Evolutionary conservation across 2,113 vertebrate genomes (phyloP).

Genomic region (Tretioscincus oriximinensis): DNA sequence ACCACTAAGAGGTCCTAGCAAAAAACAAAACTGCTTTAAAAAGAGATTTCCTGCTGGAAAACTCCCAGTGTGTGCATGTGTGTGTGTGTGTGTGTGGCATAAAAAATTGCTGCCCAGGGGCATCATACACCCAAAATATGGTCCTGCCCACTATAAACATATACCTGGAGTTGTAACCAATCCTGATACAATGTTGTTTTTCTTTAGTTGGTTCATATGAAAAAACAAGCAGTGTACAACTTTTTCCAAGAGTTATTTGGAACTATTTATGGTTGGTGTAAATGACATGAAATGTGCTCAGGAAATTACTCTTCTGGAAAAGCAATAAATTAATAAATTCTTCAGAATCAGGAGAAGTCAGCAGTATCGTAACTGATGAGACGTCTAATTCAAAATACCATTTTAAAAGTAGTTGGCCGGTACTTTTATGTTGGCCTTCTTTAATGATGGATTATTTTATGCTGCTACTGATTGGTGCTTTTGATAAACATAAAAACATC

Average conservation of each 20-base stretch:
- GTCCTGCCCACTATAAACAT: background rate
- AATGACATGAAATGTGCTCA: conserved; percentile 15
- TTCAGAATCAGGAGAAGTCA: background rate
- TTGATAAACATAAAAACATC: background rate
- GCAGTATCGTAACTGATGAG: conserved; percentile 14
- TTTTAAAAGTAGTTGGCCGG: background rate
- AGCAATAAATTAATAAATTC: conserved; percentile 1
- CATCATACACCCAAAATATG: too few species aligned
- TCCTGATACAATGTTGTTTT: background rate
- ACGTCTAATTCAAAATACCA: background rate
- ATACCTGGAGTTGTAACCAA: background rate
- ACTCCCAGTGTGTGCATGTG: too few species aligned
- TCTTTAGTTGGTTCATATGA: background rate
- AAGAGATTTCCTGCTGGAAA: too few species aligned
- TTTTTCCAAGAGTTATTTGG: background rate
- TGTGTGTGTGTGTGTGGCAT: too few species aligned
- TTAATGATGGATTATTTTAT: conserved; percentile 20
- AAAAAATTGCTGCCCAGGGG: too few species aligned
- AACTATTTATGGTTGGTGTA: conserved; percentile 30
- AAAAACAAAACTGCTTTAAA: too few species aligned
- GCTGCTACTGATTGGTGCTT: background rate
- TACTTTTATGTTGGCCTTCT: conserved; percentile 15
- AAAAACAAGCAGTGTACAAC: background rate
- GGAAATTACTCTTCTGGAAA: conserved; percentile 16
- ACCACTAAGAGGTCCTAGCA: too few species aligned